Evolutionary conservation across 2,888 invertebrate genomes (phyloP), one percentile per base, ranked within the genome.

Genomic region (Dicranocentrus wangi): DNA sequence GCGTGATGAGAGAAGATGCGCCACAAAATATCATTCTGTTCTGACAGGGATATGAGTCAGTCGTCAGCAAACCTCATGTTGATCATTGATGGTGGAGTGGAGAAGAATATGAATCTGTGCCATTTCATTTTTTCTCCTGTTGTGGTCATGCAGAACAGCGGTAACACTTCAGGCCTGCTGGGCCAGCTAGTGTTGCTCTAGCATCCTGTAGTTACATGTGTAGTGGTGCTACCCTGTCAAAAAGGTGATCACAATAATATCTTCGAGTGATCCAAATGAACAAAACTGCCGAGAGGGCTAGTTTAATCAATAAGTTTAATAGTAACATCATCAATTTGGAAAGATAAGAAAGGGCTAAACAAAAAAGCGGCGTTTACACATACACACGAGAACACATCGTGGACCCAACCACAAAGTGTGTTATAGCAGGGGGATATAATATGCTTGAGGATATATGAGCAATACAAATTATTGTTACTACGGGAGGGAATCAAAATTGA

Each of bases 401-500:
- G n/a, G n/a, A n/a, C n/a, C n/a, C n/a, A n/a, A n/a, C n/a, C n/a
- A n/a, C n/a, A n/a, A n/a, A n/a, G n/a, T n/a, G n/a, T n/a, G n/a
- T n/a, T n/a, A n/a, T n/a, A n/a, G 39, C 39, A 39, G 39, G 13
- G 13, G 7, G 8, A 39, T 13, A 13, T 13, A 7, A 39, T 13
- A 13, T 39, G 8, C 13, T 39, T 39, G 8, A 7, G 13, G 13
- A 39, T 39, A 63, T 65, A 47, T 70, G 65, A 55, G 63, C 73
- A 69, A 58, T 23, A 70, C 58, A 60, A 47, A 80, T 80, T 80
- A 75, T 81, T 81, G 60, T 53, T 73, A 63, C 81, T 55, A 70
- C 81, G 27, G 75, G 81, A 81, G 75, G 81, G 75, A 81, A 75
- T 81, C 81, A 81, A 75, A 81, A 73, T 81, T 81, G 81, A 81